A percentile compares a stretch with the other conserved stretches of the same genome.
Evolutionary conservation across 2,888 invertebrate genomes (phyloP).

Genomic region (Chrysolina oricalcia): DNA sequence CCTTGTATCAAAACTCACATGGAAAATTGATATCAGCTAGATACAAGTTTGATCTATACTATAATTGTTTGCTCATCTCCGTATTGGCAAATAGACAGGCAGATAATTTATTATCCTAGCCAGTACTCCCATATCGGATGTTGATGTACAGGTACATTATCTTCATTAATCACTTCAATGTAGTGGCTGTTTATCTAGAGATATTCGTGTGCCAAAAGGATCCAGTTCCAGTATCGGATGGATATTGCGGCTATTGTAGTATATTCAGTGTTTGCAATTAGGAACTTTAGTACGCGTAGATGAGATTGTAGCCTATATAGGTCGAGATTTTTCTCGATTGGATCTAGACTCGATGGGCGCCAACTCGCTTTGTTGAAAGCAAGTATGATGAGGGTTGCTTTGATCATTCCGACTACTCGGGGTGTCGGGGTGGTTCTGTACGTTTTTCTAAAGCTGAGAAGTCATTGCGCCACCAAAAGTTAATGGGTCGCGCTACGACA

Average conservation of each 20-base stretch:
- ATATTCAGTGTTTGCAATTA: too few relatives aligned
- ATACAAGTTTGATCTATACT: constrained; percentile 27
- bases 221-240: not conserved
- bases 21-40: not conserved
- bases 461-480: too few relatives aligned
- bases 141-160: constrained; percentile 38
- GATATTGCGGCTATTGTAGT: not conserved
- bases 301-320: not conserved
- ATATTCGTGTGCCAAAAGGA: constrained; percentile 1
- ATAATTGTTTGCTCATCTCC: constrained; percentile 34
- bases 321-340: too few relatives aligned
- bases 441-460: too few relatives aligned
- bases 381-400: too few relatives aligned
- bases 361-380: too few relatives aligned
- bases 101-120: constrained; percentile 38
- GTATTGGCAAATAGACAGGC: constrained; percentile 36
- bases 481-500: too few relatives aligned
- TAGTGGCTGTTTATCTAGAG: not conserved
- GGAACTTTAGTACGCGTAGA: not conserved
- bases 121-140: constrained; percentile 31
- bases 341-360: too few relatives aligned
- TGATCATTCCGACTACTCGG: too few relatives aligned
- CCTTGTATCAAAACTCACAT: not conserved
- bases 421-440: too few relatives aligned
- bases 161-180: constrained; percentile 42